Evolutionary conservation across 2,113 vertebrate genomes (phyloP).

Genomic region (Piaya cayana): DNA sequence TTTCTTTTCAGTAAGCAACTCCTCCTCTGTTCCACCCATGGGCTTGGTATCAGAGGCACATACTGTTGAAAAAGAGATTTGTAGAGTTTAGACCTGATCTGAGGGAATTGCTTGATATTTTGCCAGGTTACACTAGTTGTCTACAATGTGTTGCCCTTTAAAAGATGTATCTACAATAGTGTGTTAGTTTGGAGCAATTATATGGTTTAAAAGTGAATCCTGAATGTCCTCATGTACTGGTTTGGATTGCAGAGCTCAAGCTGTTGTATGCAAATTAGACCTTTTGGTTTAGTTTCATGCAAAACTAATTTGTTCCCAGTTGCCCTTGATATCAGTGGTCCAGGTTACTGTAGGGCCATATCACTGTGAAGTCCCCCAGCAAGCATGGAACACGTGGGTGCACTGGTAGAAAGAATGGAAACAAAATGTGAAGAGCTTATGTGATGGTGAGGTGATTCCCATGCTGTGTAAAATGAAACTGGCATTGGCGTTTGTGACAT

Average conservation of each 20-base stretch:
- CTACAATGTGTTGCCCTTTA: background rate
- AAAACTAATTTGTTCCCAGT: background rate
- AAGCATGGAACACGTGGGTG: background rate
- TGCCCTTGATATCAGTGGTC: rapidly evolving
- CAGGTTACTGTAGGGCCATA: background rate
- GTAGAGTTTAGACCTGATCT: background rate
- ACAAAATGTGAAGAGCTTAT: background rate
- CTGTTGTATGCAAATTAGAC: background rate
- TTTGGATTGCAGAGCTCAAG: background rate
- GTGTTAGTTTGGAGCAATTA: background rate
- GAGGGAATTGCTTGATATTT: background rate
- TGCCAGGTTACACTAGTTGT: background rate
- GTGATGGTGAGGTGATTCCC: background rate
- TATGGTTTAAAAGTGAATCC: background rate
- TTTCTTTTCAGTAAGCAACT: background rate
- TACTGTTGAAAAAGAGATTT: background rate
- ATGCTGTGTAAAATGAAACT: background rate
- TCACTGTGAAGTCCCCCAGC: background rate
- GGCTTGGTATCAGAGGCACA: background rate
- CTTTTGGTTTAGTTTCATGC: background rate
- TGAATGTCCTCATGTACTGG: background rate
- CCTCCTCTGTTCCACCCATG: background rate
- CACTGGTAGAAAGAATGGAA: rapidly evolving
- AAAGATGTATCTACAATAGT: background rate
- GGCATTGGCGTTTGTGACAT: background rate